Conservation (phyloP, 2,888 invertebrate species). For the Prosapia bicincta region DNA sequence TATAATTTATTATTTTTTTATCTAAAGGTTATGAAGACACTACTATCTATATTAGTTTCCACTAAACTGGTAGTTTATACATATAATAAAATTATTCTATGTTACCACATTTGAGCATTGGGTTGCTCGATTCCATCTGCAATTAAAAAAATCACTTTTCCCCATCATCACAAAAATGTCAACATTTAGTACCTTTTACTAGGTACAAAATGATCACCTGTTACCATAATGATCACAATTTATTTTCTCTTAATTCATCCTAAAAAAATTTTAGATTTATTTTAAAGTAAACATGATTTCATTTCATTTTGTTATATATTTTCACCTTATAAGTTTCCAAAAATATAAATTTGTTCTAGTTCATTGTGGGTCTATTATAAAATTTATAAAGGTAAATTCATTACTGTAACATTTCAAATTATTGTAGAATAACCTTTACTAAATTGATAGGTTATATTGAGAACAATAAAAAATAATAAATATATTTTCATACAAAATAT, state of each 20-base stretch:
- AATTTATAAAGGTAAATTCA: too few relatives aligned
- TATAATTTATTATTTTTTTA: conserved; percentile 14
- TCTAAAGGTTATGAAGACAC: conserved; percentile 30
- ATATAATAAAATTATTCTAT: conserved; percentile 31
- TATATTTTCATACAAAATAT: too few relatives aligned
- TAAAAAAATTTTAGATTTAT: neutral
- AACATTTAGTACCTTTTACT: neutral
- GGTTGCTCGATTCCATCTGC: conserved; percentile 18
- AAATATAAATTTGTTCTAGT: too few relatives aligned
- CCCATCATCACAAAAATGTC: conserved; percentile 18
- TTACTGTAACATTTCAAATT: too few relatives aligned
- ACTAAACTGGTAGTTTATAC: conserved; percentile 28
- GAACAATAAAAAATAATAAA: too few relatives aligned
- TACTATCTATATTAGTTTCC: conserved; percentile 24
- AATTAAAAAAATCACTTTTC: conserved; percentile 22
- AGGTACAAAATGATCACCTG: neutral
- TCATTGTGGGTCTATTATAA: too few relatives aligned
- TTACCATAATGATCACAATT: neutral
- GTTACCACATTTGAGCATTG: conserved; percentile 29
- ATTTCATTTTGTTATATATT: too few relatives aligned
- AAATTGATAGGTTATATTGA: too few relatives aligned
- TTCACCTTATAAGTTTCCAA: too few relatives aligned
- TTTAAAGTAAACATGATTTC: neutral
- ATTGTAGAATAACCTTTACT: too few relatives aligned
- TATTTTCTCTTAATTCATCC: neutral